These are phyloP conservation scores for Phylloscopus whistleri DNA, from an alignment of 2,113 vertebrate genomes.

Conservation along the genomic window DNA sequence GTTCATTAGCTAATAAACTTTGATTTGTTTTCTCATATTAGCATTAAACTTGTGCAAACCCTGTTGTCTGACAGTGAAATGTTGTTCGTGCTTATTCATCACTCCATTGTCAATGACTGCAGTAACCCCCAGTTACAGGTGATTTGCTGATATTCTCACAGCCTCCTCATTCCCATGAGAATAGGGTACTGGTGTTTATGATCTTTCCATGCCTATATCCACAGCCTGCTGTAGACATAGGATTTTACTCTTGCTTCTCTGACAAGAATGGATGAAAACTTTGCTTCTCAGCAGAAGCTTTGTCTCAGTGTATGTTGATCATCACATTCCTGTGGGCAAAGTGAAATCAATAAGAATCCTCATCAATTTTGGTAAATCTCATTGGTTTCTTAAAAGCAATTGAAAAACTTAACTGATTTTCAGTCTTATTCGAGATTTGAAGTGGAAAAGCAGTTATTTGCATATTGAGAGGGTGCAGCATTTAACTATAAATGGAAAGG, in stretches of 20 bases:
- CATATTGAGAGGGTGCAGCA: background rate
- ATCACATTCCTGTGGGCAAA: background rate
- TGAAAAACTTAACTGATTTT: background rate
- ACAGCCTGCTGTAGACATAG: background rate
- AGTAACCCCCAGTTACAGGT: background rate
- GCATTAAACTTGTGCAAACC: background rate
- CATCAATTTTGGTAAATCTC: background rate
- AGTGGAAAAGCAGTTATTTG: constrained; percentile 1
- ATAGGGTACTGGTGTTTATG: background rate
- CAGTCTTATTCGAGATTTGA: background rate
- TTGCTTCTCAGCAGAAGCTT: background rate
- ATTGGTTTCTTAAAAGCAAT: background rate
- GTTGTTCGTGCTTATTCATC: background rate
- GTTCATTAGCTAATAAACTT: background rate
- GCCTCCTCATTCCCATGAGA: background rate
- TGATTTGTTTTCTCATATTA: background rate
- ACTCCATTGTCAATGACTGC: background rate
- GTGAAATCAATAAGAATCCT: background rate
- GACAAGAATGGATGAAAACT: background rate
- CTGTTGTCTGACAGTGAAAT: background rate
- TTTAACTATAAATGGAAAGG: background rate
- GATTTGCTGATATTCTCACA: background rate
- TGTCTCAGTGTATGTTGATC: background rate
- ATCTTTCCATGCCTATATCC: background rate
- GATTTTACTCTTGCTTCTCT: background rate